A percentile compares a stretch with the other conserved stretches of the same genome.
Conservation (phyloP, 1,140 invertebrate species). For the Atopsyche davidsoni region DNA sequence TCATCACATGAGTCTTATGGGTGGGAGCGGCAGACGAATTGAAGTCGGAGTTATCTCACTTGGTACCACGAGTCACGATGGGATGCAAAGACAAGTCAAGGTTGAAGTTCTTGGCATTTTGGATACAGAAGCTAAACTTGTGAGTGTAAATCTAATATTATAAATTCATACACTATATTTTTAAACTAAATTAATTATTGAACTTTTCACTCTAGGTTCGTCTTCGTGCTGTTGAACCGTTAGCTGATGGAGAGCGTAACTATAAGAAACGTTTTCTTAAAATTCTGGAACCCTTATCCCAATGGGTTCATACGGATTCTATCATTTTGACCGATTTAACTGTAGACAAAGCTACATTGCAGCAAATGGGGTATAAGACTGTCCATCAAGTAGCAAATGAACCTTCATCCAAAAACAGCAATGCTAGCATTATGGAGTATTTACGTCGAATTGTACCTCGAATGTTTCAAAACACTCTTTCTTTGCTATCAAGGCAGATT, state of each 20-base stretch:
- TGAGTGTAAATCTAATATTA: conserved; percentile 31
- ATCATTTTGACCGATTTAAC: conserved; percentile 75
- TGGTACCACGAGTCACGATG: conserved; percentile 81
- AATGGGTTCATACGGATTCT: conserved; percentile 73
- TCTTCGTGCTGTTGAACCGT: conserved; percentile 73
- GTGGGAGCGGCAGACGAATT: conserved; percentile 59
- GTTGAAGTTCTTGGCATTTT: conserved; percentile 84
- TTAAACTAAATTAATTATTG: not conserved
- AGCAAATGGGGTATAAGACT: conserved; percentile 69
- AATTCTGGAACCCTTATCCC: conserved; percentile 68
- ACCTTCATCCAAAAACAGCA: conserved; percentile 53
- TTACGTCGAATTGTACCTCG: conserved; percentile 74
- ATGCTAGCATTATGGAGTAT: conserved; percentile 82
- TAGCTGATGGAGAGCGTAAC: conserved; percentile 67
- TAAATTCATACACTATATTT: no score
- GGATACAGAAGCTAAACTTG: conserved; percentile 65
- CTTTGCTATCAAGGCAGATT: conserved; percentile 72
- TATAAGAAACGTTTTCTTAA: conserved; percentile 70
- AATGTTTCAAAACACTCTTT: conserved; percentile 86
- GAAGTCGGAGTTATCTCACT: conserved; percentile 82
- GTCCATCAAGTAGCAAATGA: conserved; percentile 64
- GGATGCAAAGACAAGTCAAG: conserved; percentile 74
- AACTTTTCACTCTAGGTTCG: conserved; percentile 47
- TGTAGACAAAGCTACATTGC: conserved; percentile 70
- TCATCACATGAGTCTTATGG: conserved; percentile 64